Evolutionary conservation across 2,797 vertebrate species (phyloP).

Genomic region (Eospalax fontanierii): DNA sequence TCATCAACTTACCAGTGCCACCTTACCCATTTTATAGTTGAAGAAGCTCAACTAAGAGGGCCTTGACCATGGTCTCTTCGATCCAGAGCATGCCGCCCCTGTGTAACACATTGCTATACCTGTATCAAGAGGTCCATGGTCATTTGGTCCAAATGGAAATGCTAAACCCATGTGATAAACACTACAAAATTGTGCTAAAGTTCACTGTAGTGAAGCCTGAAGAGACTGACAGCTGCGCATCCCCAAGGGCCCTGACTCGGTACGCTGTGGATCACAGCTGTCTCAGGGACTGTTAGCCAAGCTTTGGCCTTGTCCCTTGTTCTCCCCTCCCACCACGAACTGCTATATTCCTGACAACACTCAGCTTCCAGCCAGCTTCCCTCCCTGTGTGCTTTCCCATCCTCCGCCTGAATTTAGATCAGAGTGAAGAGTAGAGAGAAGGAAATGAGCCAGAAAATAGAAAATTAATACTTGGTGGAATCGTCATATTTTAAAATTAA

Average conservation of each 20-base stretch:
- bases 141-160: neutral
- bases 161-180: neutral
- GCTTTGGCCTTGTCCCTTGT: neutral
- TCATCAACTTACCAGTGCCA: neutral
- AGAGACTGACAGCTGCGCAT: neutral
- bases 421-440: constrained; percentile 74
- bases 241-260: neutral
- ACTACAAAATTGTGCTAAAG: neutral
- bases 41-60: neutral
- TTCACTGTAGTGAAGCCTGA: neutral
- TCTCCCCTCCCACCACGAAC: neutral
- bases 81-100: neutral
- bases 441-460: constrained; percentile 86
- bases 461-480: constrained; percentile 84
- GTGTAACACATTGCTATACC: neutral
- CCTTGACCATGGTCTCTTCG: neutral
- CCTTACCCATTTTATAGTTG: neutral
- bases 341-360: neutral
- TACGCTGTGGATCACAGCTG: neutral
- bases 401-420: constrained; percentile 76
- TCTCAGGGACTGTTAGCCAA: neutral
- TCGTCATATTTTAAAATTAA: constrained; percentile 85
- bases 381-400: neutral
- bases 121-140: neutral
- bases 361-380: constrained; percentile 23